Percentiles rank a stretch among this genome's conserved stretches.
These are phyloP conservation scores for Cirrhinus molitorella DNA, from an alignment of 2,797 vertebrate genomes.

Conservation along the genomic window DNA sequence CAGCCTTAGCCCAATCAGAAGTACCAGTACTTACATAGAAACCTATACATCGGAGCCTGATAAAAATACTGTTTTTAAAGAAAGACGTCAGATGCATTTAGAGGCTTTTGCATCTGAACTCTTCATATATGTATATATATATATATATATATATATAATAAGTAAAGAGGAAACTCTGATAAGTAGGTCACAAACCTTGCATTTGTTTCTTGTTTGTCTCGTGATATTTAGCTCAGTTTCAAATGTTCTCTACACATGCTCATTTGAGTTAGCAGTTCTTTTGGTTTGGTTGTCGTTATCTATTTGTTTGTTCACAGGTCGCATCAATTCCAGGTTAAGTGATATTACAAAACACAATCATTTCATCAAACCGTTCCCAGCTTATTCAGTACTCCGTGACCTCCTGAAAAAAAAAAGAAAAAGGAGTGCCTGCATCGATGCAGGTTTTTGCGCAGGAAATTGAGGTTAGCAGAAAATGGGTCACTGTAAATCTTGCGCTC, in stretches of 20 bases:
- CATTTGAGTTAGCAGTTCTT: background rate
- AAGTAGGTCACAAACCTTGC: background rate
- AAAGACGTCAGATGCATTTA: too few species aligned
- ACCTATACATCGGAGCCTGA: too few species aligned
- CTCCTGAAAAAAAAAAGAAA: background rate
- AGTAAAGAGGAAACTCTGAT: too few species aligned
- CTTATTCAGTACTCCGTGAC: constrained; percentile 1
- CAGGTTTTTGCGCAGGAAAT: constrained; percentile 19
- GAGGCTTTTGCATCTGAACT: too few species aligned
- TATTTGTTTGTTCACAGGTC: background rate
- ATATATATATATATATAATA: too few species aligned
- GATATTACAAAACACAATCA: constrained; percentile 27
- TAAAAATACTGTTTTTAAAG: too few species aligned
- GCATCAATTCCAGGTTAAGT: constrained; percentile 31
- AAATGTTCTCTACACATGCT: background rate
- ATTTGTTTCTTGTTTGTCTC: background rate
- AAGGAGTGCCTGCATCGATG: background rate
- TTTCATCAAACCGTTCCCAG: constrained; percentile 10
- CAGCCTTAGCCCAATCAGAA: too few species aligned
- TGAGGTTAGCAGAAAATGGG: constrained; percentile 48
- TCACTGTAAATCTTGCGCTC: constrained; percentile 17
- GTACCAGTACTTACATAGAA: too few species aligned
- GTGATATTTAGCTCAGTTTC: background rate
- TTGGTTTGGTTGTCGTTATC: background rate
- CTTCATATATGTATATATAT: too few species aligned